Conservation (phyloP, 2,113 vertebrate species). For the Gobius niger region DNA sequence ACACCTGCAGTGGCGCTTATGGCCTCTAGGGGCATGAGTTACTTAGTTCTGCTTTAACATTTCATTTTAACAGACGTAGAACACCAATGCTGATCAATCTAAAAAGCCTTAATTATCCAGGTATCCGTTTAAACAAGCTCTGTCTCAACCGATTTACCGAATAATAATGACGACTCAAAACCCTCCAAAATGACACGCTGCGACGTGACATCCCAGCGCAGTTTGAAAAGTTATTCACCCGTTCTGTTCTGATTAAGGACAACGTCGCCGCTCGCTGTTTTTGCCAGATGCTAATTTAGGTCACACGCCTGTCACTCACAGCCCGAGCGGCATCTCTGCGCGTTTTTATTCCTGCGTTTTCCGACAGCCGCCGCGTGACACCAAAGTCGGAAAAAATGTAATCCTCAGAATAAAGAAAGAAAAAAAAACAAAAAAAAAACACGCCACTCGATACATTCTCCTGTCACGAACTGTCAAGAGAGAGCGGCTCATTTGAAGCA, state of each 20-base stretch:
- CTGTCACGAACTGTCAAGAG: neutral
- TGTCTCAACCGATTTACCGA: too few species aligned
- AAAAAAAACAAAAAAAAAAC: neutral
- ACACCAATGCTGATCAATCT: too few species aligned
- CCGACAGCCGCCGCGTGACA: conserved; percentile 3
- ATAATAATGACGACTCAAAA: too few species aligned
- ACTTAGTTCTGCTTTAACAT: too few species aligned
- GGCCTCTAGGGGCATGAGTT: too few species aligned
- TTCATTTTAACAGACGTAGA: too few species aligned
- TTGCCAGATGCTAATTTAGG: conserved; percentile 6
- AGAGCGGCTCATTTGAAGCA: conserved; percentile 15
- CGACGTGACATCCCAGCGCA: too few species aligned
- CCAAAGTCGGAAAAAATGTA: neutral
- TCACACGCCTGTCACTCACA: neutral
- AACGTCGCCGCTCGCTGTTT: neutral
- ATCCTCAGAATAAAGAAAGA: neutral
- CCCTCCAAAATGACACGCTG: too few species aligned
- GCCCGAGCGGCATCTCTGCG: neutral
- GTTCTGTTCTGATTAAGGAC: neutral
- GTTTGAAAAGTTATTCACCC: too few species aligned
- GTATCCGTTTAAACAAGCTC: too few species aligned
- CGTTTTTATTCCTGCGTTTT: neutral
- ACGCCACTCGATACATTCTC: neutral
- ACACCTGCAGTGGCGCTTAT: too few species aligned
- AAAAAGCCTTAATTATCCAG: too few species aligned